phyloP scores from a whole-genome alignment of 2,888 invertebrate genomes.

The Malthinus flaveolus region DNA sequence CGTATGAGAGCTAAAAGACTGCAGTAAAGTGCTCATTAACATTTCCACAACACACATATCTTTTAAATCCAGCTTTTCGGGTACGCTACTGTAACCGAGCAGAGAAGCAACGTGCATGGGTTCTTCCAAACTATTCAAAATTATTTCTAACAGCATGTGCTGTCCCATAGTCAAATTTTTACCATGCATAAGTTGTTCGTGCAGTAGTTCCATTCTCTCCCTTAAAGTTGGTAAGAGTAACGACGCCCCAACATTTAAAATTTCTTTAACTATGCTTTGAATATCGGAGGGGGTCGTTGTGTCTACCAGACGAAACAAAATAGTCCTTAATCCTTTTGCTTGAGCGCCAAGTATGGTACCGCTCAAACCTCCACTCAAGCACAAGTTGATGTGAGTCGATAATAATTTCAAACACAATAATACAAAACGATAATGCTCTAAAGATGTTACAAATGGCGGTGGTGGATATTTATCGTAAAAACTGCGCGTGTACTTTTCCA shows the following conservation, averaged over 20 bases:
- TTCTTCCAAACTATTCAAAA: constrained; percentile 64
- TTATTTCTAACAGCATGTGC: constrained; percentile 63
- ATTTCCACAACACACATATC: constrained; percentile 53
- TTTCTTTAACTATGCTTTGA: constrained; percentile 60
- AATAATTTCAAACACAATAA: constrained; percentile 60
- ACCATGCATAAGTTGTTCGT: constrained; percentile 59
- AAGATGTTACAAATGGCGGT: constrained; percentile 55
- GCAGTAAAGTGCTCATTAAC: constrained; percentile 61
- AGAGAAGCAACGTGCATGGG: constrained; percentile 62
- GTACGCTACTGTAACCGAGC: constrained; percentile 54
- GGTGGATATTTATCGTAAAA: constrained; percentile 55
- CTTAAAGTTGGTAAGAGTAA: constrained; percentile 62
- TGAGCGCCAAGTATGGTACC: constrained; percentile 58
- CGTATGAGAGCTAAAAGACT: constrained; percentile 59
- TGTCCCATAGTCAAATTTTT: constrained; percentile 62
- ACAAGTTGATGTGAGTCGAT: constrained; percentile 62
- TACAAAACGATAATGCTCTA: constrained; percentile 62
- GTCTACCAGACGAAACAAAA: constrained; percentile 59
- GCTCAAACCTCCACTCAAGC: constrained; percentile 57
- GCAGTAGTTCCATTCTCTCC: constrained; percentile 62
- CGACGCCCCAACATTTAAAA: constrained; percentile 62
- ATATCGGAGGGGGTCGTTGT: constrained; percentile 57
- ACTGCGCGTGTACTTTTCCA: constrained; percentile 60
- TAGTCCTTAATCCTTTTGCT: constrained; percentile 58
- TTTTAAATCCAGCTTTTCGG: constrained; percentile 42